Base-by-base conservation (phyloP, 2,888 invertebrate genomes). In the Quadroppia sp. region DNA sequence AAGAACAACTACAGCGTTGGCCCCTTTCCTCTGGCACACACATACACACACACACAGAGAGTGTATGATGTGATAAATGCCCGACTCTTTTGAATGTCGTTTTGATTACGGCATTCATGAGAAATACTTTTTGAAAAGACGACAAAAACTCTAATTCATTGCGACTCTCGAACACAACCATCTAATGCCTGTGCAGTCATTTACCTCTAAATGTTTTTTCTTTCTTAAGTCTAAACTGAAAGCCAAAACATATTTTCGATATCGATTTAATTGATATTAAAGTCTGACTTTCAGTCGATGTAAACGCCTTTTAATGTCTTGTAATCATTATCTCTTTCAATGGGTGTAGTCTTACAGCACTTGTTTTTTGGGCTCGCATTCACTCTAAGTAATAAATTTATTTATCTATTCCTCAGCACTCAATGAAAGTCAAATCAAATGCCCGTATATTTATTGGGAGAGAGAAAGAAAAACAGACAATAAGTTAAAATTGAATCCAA, bases 31-130 rank as follows among this genome's bases (percentile, higher is more conserved):
- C 15, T 48, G 3, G 15, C 48, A 56, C 23, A 23, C 3, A 28
- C n/a, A n/a, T n/a, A n/a, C n/a, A n/a, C n/a, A n/a, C n/a, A n/a
- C n/a, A n/a, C n/a, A n/a, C n/a, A n/a, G n/a, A n/a, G n/a, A n/a
- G n/a, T n/a, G 36, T 42, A 67, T 67, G n/a, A 67, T 42, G 42
- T 67, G 67, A 67, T 67, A 67, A 67, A 67, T 67, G 40, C 42
- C 13, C 13, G 11, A 11, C 40, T 61, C 4, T 61, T 61, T 61
- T 36, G 3, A 61, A 67, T 67, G 42, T 67, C 67, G 30, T 23
- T 64, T 40, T 40, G 67, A 67, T 67, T 36, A 42, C 40, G 32
- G 67, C 67, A 67, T 67, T 67, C 42, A 40, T 36, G 13, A 11
- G 11, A 36, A 42, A 30, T 28, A 28, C 25, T 17, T 28, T 25